phyloP scores from a whole-genome alignment of 2,113 vertebrate species.

The Osmerus mordax region DNA sequence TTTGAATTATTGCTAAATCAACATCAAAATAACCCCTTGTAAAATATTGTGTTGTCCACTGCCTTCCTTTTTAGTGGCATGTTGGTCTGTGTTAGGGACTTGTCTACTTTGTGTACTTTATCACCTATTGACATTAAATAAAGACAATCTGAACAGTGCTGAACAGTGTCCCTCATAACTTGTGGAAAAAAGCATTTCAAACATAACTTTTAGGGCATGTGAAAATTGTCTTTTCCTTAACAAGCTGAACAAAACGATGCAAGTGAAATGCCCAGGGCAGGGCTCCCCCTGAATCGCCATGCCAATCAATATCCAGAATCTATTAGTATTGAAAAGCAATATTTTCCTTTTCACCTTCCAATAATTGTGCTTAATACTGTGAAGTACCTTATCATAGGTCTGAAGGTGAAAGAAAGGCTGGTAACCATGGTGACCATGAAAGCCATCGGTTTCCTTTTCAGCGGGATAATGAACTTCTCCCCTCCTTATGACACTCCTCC shows the following conservation, averaged over 20 bases:
- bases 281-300: conserved; percentile 51
- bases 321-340: conserved; percentile 75
- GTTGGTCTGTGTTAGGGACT: background rate
- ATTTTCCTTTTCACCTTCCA: conserved; percentile 74
- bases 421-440: conserved; percentile 76
- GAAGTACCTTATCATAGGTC: conserved; percentile 80
- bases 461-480: conserved; percentile 79
- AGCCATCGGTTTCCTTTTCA: conserved; percentile 80
- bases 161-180: conserved; percentile 26
- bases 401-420: conserved; percentile 72
- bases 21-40: background rate
- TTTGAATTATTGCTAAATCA: background rate
- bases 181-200: background rate
- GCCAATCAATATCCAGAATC: conserved; percentile 76
- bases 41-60: background rate
- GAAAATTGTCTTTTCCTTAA: conserved; percentile 31
- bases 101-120: conserved; percentile 5
- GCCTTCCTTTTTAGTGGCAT: background rate
- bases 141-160: background rate
- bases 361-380: conserved; percentile 74
- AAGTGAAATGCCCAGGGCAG: conserved; percentile 55
- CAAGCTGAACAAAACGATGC: conserved; percentile 38
- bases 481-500: conserved; percentile 75
- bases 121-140: conserved; percentile 3
- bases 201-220: conserved; percentile 28